These are phyloP conservation scores for Sesia apiformis DNA, from an alignment of 2,888 invertebrate species.

Conservation along the genomic window DNA sequence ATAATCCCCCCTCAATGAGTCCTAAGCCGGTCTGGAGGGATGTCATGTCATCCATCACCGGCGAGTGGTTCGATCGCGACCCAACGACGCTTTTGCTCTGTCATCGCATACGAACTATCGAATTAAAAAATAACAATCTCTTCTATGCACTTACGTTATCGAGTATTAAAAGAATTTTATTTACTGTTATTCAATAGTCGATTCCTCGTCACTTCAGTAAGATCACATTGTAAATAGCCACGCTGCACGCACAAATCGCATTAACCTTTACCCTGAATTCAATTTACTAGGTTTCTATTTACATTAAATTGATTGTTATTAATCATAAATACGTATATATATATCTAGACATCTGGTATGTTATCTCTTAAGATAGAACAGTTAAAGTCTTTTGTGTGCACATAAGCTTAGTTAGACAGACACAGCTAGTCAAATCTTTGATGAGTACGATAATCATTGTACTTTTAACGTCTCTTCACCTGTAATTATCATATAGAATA, in stretches of 20 bases:
- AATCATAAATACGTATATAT: too few species aligned
- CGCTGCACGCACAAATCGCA: background rate
- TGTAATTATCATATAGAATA: too few species aligned
- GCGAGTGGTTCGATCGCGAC: conserved; percentile 26
- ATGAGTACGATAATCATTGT: too few species aligned
- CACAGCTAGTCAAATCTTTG: too few species aligned
- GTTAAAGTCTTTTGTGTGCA: too few species aligned
- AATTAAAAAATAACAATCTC: background rate
- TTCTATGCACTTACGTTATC: background rate
- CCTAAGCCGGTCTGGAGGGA: conserved; percentile 53
- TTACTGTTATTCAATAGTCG: background rate
- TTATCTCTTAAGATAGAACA: too few species aligned
- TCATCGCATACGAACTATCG: conserved; percentile 20
- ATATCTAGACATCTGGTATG: too few species aligned
- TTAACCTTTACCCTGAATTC: background rate
- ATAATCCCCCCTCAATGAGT: conserved; percentile 67
- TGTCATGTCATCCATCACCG: conserved; percentile 63
- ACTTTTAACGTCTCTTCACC: too few species aligned
- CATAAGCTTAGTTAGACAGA: too few species aligned
- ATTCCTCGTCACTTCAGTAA: background rate
- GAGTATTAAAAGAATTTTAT: background rate
- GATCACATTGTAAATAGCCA: background rate
- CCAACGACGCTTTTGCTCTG: conserved; percentile 21
- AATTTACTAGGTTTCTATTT: too few species aligned
- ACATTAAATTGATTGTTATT: too few species aligned